A percentile compares a stretch with the other conserved stretches of the same genome.
Evolutionary conservation across 2,888 invertebrate species (phyloP).

Genomic region (Hydriomena furcata): DNA sequence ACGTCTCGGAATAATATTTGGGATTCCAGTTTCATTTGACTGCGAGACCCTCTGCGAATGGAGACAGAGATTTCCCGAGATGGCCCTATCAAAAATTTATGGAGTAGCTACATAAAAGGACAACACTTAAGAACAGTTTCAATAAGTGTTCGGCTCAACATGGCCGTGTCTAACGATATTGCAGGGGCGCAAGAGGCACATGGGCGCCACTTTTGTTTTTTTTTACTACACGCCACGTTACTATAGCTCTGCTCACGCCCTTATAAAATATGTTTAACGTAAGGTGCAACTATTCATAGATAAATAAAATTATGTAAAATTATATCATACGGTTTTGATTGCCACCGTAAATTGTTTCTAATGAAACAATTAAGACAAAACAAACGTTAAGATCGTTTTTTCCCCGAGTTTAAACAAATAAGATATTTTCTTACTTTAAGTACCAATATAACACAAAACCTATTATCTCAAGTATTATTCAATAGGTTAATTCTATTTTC

Average conservation of each 20-base stretch:
- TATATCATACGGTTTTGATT: too few species aligned
- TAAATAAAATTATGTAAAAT: too few species aligned
- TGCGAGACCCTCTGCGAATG: conserved; percentile 81
- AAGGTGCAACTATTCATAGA: too few species aligned
- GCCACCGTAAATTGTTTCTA: too few species aligned
- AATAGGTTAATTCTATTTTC: too few species aligned
- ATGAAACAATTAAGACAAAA: too few species aligned
- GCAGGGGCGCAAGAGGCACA: conserved; percentile 27
- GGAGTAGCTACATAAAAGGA: conserved; percentile 82
- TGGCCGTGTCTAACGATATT: conserved; percentile 53
- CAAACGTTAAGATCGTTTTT: too few species aligned
- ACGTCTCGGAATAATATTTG: conserved; percentile 82
- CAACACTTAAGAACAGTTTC: conserved; percentile 81
- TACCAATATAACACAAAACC: too few species aligned
- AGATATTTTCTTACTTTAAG: too few species aligned
- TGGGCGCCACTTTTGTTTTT: conserved; percentile 12
- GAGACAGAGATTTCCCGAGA: conserved; percentile 83
- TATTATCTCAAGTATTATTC: too few species aligned
- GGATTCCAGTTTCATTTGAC: conserved; percentile 82
- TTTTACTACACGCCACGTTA: not conserved
- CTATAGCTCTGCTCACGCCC: not conserved
- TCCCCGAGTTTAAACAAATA: too few species aligned
- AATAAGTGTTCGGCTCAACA: conserved; percentile 75
- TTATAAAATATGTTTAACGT: too few species aligned
- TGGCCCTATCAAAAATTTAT: conserved; percentile 83